Conservation (phyloP, 1,140 invertebrate species). For the Trachelipus rathkii region DNA sequence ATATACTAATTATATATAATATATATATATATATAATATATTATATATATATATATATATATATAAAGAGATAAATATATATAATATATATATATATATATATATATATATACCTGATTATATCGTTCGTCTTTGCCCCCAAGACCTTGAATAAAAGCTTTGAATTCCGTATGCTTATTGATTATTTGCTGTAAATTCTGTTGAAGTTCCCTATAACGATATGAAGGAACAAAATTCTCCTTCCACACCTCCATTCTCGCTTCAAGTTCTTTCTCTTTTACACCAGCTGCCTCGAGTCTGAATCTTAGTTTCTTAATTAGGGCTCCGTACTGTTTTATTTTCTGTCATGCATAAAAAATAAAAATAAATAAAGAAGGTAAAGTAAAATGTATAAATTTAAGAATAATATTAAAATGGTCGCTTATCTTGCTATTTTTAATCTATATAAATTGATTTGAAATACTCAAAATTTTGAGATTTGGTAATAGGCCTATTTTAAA, state of each 20-base stretch:
- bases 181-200: neutral
- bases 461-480: too few species aligned
- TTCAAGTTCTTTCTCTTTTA: conserved; percentile 2
- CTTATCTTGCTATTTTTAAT: too few species aligned
- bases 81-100: too few species aligned
- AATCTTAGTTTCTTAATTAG: neutral
- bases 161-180: neutral
- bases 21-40: too few species aligned
- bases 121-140: neutral
- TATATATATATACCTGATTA: neutral
- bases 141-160: neutral
- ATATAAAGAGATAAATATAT: too few species aligned
- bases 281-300: neutral
- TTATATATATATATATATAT: too few species aligned
- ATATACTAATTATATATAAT: too few species aligned
- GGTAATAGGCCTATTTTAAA: too few species aligned
- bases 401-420: too few species aligned
- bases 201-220: neutral
- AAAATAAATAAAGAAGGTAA: too few species aligned
- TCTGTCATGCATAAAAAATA: neutral
- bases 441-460: too few species aligned
- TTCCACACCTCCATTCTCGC: neutral
- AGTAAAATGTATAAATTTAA: too few species aligned
- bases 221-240: neutral
- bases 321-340: neutral